Evolutionary conservation across 64 coral and sea anemone species (phyloP).

Genomic region (Pocillopora verrucosa): DNA sequence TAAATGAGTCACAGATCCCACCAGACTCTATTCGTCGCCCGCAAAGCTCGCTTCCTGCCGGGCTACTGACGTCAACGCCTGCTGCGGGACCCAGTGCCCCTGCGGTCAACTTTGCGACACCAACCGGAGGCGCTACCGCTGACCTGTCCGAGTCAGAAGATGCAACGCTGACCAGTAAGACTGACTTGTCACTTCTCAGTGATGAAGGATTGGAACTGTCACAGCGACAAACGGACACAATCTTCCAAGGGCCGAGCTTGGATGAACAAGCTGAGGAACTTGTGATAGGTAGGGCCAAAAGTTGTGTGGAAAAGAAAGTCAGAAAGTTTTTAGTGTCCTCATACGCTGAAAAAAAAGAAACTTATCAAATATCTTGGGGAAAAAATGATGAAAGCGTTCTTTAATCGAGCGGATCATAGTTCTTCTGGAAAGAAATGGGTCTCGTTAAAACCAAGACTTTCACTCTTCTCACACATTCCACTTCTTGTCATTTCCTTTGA

Average conservation of each 20-base stretch:
- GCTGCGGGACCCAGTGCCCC: conserved; percentile 49
- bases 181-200: conserved; percentile 82
- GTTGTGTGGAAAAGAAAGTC: no score
- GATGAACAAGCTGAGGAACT: conserved; percentile 90
- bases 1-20: conserved; percentile 46
- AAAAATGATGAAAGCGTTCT: no score
- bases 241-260: conserved; percentile 89
- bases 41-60: conserved; percentile 39
- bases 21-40: conserved; percentile 39
- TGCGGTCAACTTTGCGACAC: not conserved
- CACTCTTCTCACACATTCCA: not conserved
- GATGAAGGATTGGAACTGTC: conserved; percentile 94
- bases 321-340: no score
- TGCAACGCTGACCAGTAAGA: conserved; percentile 82
- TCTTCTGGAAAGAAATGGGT: not conserved
- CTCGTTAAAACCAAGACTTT: not conserved
- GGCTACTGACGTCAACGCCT: conserved; percentile 71
- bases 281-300: conserved; percentile 43
- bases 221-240: conserved; percentile 69
- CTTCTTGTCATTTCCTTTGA: no score
- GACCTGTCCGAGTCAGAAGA: conserved; percentile 70
- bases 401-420: no score
- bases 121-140: conserved; percentile 26
- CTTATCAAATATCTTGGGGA: no score
- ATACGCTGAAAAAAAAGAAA: no score